These are phyloP conservation scores for Aphidius gifuensis DNA, from an alignment of 1,140 invertebrate genomes.

Conservation along the genomic window DNA sequence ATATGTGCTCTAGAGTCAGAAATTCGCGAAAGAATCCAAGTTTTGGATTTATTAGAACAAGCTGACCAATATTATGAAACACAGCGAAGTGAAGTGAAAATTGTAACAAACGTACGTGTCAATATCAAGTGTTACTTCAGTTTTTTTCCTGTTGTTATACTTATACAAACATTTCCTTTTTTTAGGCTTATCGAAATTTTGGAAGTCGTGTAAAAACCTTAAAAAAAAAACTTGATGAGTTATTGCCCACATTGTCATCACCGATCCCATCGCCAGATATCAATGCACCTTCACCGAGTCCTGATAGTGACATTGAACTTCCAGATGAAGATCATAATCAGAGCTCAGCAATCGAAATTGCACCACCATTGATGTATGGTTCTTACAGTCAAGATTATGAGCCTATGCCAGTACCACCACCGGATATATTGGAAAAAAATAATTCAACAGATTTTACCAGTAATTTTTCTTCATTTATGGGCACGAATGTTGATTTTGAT, in stretches of 20 bases:
- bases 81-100: slow-evolving; percentile 87
- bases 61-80: slow-evolving; percentile 85
- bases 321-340: slow-evolving; percentile 55
- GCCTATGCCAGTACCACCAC: slow-evolving; percentile 39
- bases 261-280: slow-evolving; percentile 73
- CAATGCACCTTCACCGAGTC: slow-evolving; percentile 81
- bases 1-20: slow-evolving; percentile 77
- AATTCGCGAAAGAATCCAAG: slow-evolving; percentile 72
- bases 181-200: slow-evolving; percentile 89
- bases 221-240: slow-evolving; percentile 79
- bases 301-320: slow-evolving; percentile 73
- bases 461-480: slow-evolving; percentile 53
- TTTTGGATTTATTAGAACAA: slow-evolving; percentile 74
- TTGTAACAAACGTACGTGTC: slow-evolving; percentile 78
- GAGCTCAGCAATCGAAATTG: slow-evolving; percentile 43
- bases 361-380: slow-evolving; percentile 49
- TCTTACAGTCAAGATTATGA: slow-evolving; percentile 52
- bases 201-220: slow-evolving; percentile 79
- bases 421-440: slow-evolving; percentile 36
- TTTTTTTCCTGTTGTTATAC: slow-evolving; percentile 18
- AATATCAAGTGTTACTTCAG: slow-evolving; percentile 41
- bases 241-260: slow-evolving; percentile 62
- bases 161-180: slow-evolving; percentile 28
- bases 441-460: slow-evolving; percentile 45
- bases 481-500: slow-evolving; percentile 52